phyloP scores from a whole-genome alignment of 2,113 vertebrate genomes.

The Ondatra zibethicus region DNA sequence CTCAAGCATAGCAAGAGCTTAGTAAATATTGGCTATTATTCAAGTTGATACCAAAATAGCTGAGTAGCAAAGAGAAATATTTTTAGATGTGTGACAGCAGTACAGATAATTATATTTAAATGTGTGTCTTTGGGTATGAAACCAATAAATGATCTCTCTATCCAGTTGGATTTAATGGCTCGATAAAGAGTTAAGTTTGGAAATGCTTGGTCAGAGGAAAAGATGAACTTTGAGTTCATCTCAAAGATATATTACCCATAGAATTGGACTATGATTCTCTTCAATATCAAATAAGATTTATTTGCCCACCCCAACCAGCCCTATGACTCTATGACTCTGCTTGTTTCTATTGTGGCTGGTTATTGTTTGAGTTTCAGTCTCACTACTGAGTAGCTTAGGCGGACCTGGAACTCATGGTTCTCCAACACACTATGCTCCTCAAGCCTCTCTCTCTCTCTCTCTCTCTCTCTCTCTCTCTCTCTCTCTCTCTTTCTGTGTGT shows the following conservation, averaged over 20 bases:
- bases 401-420: not conserved
- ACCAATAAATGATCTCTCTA: not conserved
- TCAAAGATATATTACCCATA: not conserved
- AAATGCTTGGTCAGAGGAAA: not conserved
- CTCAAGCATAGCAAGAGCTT: not conserved
- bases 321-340: not conserved
- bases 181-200: not conserved
- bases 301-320: not conserved
- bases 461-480: too few species aligned
- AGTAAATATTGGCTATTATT: conserved; percentile 23
- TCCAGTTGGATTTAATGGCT: not conserved
- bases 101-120: conserved; percentile 1
- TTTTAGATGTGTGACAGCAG: not conserved
- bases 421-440: too few species aligned
- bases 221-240: not conserved
- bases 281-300: not conserved
- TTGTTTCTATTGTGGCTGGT: not conserved
- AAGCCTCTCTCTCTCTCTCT: too few species aligned
- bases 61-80: not conserved
- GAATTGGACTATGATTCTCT: not conserved
- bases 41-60: conserved; percentile 23
- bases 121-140: not conserved
- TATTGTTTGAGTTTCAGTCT: not conserved
- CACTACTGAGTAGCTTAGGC: not conserved
- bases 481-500: too few species aligned